These are phyloP conservation scores for Cepaea nemoralis DNA, from an alignment of 1,140 invertebrate genomes.

Conservation along the genomic window DNA sequence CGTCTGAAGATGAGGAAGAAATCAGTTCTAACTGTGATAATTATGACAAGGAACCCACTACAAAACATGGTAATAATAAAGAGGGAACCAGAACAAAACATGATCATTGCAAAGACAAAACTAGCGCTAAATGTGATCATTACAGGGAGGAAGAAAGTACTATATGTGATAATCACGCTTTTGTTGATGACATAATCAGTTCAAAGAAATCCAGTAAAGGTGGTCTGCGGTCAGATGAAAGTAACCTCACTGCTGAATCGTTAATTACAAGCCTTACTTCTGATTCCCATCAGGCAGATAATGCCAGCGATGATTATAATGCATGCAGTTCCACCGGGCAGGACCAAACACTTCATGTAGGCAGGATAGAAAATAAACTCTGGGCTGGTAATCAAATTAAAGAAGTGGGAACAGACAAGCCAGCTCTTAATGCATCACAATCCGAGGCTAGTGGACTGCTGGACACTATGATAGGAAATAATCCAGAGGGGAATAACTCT, in stretches of 20 bases:
- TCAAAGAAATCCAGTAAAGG: not conserved
- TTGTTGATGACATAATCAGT: not conserved
- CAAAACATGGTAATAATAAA: no score
- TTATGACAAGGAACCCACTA: no score
- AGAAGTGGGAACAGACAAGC: not conserved
- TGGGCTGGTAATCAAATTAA: not conserved
- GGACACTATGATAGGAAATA: no score
- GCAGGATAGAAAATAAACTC: not conserved
- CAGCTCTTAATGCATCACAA: no score
- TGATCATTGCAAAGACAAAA: no score
- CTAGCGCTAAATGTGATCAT: no score
- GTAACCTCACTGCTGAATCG: not conserved
- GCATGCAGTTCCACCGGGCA: not conserved
- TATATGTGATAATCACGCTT: not conserved
- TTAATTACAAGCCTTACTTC: not conserved
- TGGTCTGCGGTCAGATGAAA: not conserved
- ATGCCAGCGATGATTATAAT: not conserved
- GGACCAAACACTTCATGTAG: not conserved
- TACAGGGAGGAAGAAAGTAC: no score
- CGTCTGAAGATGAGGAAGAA: constrained; percentile 20
- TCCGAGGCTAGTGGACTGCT: no score
- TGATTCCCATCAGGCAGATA: not conserved
- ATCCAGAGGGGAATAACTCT: no score
- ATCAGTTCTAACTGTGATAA: no score
- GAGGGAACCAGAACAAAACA: no score